Evolutionary conservation across 1,140 invertebrate species (phyloP), one percentile per base, ranked within the genome.

Genomic region (Ceratosolen fusciceps): DNA sequence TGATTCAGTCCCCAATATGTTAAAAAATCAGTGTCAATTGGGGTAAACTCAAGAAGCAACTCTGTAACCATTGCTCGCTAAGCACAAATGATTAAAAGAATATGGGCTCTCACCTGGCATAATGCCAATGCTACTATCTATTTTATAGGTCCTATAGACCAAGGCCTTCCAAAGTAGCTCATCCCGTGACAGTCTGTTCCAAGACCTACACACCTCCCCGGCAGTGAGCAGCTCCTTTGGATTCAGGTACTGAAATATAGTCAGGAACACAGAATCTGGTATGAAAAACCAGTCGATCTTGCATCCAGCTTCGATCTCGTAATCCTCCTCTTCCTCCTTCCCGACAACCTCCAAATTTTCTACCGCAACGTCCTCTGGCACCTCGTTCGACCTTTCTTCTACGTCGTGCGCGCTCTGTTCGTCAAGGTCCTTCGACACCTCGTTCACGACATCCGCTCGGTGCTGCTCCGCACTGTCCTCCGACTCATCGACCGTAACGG

Each of bases 131-230:
- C 83, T 91, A 24, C 90, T 86, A 74, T 94, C 92, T 67, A 96
- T 92, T 82, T 93, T 92, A 85, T 94, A 95, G 80, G 94, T 92
- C 10, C 87, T 85, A 82, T 93, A 93, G 83, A 95, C 94, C 56
- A 94, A 87, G 79, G 92, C 88, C 80, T 93, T 94, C 94, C 95
- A 95, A 1, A 95, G 84, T 56, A 94, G 90, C 84, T 95, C 93
- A 85, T 95, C 94, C 65, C 91, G 90, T 21, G 92, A 92, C 10
- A 94, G 91, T 72, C 91, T 85, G 81, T 93, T 90, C 93, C 94
- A 95, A 1, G 90, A 87, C 79, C 90, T 91, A 83, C 93, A 95
- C 2, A 92, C 91, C 67, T 90, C 84, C 16, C 93, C 91, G 24
- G 90, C 92, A 67, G 87, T 91, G 2, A 92, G 71, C 5, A 95